Base-by-base conservation (phyloP, 1,140 invertebrate genomes). In the Drosophila micromelanica region DNA sequence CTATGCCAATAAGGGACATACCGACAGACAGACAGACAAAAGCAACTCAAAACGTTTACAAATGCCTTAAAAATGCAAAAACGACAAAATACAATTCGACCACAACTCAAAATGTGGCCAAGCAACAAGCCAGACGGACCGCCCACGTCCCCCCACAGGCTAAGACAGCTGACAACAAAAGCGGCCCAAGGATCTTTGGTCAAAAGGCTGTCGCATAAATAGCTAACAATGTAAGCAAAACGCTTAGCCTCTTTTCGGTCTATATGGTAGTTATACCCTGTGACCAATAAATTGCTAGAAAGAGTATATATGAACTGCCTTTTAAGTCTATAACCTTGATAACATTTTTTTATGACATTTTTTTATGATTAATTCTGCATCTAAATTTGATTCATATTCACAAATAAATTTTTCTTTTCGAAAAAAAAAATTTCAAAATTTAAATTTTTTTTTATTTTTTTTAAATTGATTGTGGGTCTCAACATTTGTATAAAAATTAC, bases 81-180 rank as follows among this genome's bases (percentile, higher is more conserved):
- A 63, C 65, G 60, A 68, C 67, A 67, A 62, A 73, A 73, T 80
- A 87, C 84, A 89, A 73, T 67, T 73, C 73, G 76, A 87, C 82
- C 82, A 89, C 82, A 87, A 82, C 76, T 71, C 72, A 45, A 81
- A 78, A 76, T 87, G 63, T 87, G 82, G 61, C 52, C 55, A 54
- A 59, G 20, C 49, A 56, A 61, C 54, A 68, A 69, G 60, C 40
- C 55, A 54, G 32, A 45, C 30, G 12, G 6, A 55, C 20, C 20
- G 20, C 20, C 20, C 30, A 46, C 48, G 40, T 12, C 38, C 13
- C 35, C 11, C 45, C 9, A 3, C 45, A n/a, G n/a, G 27, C 20
- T 12, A 8, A 8, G 2, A 20, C 20, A 20, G 20, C 20, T 20
- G 20, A 12, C 23, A 40, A 51, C 42, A 71, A 48, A 40, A 62